These are phyloP conservation scores for Astreopora myriophthalma DNA, from an alignment of 64 coral and sea anemone species.

Conservation along the genomic window DNA sequence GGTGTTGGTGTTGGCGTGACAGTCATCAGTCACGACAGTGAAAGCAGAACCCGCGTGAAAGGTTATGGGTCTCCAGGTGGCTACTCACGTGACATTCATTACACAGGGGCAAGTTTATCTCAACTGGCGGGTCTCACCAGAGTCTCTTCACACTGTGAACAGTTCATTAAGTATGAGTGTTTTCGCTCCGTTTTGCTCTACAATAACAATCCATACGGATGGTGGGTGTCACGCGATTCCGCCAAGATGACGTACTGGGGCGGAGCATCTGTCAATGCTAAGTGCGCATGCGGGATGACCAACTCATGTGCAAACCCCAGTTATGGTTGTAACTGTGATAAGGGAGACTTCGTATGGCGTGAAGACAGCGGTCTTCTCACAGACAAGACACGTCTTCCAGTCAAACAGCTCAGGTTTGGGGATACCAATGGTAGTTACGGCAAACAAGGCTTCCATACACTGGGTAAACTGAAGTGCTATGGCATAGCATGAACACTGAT, in stretches of 20 bases:
- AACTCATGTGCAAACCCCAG: no score
- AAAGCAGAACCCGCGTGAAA: neutral
- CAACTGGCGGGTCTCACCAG: neutral
- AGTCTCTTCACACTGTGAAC: slow-evolving; percentile 19
- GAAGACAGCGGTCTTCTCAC: no score
- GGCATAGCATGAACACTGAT: neutral
- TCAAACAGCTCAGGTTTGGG: no score
- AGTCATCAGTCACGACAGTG: slow-evolving; percentile 13
- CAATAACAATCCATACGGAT: neutral
- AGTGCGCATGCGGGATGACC: neutral
- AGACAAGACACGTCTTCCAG: no score
- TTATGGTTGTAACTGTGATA: no score
- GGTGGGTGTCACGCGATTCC: slow-evolving; percentile 1
- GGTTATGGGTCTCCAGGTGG: neutral
- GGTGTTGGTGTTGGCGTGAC: slow-evolving; percentile 43
- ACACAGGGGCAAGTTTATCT: neutral
- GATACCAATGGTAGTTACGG: no score
- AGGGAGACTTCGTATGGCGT: no score
- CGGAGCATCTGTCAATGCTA: neutral
- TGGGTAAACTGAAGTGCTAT: slow-evolving; percentile 1
- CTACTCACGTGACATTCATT: slow-evolving; percentile 2
- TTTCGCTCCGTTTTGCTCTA: neutral
- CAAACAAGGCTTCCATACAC: no score
- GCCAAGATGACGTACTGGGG: slow-evolving; percentile 13
- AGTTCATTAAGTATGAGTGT: slow-evolving; percentile 27